These are phyloP conservation scores for Bacillus rossius DNA, from an alignment of 1,140 invertebrate species.

Conservation along the genomic window DNA sequence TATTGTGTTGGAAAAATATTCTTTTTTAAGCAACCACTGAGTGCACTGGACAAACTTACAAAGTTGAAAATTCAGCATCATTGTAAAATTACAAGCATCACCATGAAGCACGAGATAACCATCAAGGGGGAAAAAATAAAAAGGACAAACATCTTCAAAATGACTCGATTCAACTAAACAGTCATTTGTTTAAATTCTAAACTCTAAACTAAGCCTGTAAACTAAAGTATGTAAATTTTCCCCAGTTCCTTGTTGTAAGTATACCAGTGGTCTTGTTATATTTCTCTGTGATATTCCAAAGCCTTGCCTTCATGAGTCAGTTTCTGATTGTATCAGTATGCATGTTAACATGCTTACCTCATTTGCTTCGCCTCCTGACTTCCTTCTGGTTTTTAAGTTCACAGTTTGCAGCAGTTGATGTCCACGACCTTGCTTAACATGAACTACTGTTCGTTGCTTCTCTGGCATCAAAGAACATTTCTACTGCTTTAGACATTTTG, in stretches of 20 bases:
- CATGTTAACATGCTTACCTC: neutral
- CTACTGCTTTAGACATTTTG: neutral
- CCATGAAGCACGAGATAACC: neutral
- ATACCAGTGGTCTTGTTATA: neutral
- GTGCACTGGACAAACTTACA: too few relatives aligned
- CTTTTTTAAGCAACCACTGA: too few relatives aligned
- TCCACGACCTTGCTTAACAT: neutral
- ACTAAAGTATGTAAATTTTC: neutral
- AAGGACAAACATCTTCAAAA: too few relatives aligned
- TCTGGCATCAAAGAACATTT: neutral
- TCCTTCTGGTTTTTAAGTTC: neutral
- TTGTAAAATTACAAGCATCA: neutral
- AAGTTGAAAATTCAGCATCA: too few relatives aligned
- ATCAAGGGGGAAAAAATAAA: neutral
- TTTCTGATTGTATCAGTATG: neutral
- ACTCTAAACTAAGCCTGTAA: neutral
- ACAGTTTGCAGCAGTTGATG: neutral
- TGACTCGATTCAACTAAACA: neutral
- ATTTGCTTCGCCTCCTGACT: neutral
- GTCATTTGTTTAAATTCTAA: neutral
- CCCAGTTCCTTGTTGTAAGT: neutral
- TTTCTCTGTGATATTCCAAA: constrained; percentile 15
- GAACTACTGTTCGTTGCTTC: neutral
- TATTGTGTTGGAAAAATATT: too few relatives aligned
- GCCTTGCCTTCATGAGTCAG: neutral